phyloP scores from a whole-genome alignment of 2,797 vertebrate species.

The Clarias pachynema region DNA sequence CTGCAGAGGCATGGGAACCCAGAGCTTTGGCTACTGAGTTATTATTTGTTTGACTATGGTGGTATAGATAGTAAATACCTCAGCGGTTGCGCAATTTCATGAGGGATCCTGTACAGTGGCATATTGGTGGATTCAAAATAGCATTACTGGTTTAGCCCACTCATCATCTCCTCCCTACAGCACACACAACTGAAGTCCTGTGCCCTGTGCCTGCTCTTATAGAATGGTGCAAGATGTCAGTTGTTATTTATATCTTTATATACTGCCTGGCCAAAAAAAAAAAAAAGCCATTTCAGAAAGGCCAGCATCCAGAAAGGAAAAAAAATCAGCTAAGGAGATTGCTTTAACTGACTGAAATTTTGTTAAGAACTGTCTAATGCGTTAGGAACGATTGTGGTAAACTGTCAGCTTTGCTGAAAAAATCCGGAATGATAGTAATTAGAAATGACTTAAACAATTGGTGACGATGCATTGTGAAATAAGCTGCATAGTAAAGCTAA shows the following conservation, averaged over 20 bases:
- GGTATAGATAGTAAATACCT: constrained; percentile 65
- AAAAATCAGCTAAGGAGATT: too few species aligned
- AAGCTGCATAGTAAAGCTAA: too few species aligned
- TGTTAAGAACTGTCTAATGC: too few species aligned
- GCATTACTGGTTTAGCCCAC: constrained; percentile 25
- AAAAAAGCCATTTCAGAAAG: too few species aligned
- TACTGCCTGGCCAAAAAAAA: neutral
- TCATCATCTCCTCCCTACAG: constrained; percentile 32
- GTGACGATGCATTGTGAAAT: too few species aligned
- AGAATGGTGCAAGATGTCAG: constrained; percentile 6
- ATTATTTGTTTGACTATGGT: constrained; percentile 74
- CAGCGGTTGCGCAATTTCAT: constrained; percentile 45
- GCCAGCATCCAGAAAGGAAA: too few species aligned
- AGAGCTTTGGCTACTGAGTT: constrained; percentile 67
- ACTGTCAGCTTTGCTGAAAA: too few species aligned
- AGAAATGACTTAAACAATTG: too few species aligned
- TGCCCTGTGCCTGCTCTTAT: constrained; percentile 11
- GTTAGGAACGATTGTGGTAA: too few species aligned
- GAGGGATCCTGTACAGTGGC: constrained; percentile 29
- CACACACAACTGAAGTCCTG: neutral
- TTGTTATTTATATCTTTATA: constrained; percentile 5
- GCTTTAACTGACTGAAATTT: too few species aligned
- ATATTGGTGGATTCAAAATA: constrained; percentile 31
- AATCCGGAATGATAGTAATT: too few species aligned
- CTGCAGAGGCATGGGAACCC: constrained; percentile 60